These are phyloP conservation scores for Hypomecis punctinalis DNA, from an alignment of 2,888 invertebrate species.

Conservation along the genomic window DNA sequence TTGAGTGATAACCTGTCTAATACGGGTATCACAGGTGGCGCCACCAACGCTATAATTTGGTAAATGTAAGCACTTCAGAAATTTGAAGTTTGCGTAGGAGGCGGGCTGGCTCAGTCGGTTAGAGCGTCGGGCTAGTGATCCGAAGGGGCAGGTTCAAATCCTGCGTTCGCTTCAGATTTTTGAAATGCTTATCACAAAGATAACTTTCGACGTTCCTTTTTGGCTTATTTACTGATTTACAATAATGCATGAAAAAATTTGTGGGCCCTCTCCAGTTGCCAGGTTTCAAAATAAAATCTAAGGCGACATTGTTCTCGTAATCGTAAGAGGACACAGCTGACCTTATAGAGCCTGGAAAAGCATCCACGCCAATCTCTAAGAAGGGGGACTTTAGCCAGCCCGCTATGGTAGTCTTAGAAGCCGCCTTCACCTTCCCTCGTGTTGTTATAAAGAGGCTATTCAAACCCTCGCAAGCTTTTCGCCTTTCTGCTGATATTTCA, in stretches of 20 bases:
- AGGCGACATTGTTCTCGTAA: slow-evolving; percentile 3
- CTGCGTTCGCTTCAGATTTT: too few species aligned
- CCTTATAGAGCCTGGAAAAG: slow-evolving; percentile 5
- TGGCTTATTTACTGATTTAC: background rate
- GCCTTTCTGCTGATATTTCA: too few species aligned
- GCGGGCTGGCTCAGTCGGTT: too few species aligned
- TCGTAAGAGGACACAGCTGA: slow-evolving; percentile 14
- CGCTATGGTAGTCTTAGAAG: background rate
- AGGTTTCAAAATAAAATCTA: slow-evolving; percentile 4
- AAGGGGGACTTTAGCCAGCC: slow-evolving; percentile 11
- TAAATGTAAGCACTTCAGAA: too few species aligned
- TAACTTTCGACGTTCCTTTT: background rate
- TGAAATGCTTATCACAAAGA: too few species aligned
- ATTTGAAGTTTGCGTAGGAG: too few species aligned
- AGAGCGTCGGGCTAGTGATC: too few species aligned
- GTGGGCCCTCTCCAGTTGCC: slow-evolving; percentile 11
- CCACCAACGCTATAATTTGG: too few species aligned
- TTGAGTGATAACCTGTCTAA: too few species aligned
- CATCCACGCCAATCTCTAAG: background rate
- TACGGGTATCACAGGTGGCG: too few species aligned
- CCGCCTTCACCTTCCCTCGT: slow-evolving; percentile 6
- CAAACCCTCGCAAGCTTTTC: background rate
- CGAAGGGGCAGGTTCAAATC: too few species aligned
- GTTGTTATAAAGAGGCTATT: slow-evolving; percentile 6
- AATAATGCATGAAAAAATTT: slow-evolving; percentile 5